Percentiles rank a stretch among this genome's conserved stretches.
phyloP scores from a whole-genome alignment of 2,797 vertebrate genomes.

The Neoniphon sammara region DNA sequence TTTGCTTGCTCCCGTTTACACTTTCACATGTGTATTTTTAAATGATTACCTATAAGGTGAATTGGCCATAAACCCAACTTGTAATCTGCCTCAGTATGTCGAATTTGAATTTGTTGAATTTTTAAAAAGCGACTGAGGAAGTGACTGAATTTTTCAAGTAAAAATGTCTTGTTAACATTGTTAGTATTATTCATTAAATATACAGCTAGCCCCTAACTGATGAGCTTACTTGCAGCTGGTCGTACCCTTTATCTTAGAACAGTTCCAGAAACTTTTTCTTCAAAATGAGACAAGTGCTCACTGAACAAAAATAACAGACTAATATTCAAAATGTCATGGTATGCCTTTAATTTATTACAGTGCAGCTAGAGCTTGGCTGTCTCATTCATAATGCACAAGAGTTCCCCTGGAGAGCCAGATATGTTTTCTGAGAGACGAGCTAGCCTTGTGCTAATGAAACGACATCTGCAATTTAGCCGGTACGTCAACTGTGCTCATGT shows the following conservation, averaged over 20 bases:
- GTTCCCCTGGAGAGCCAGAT: constrained; percentile 69
- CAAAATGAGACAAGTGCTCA: constrained; percentile 59
- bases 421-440: constrained; percentile 74
- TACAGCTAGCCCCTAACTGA: constrained; percentile 41
- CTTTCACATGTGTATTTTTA: constrained; percentile 50
- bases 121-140: too few species aligned
- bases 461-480: constrained; percentile 76
- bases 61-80: constrained; percentile 65
- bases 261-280: constrained; percentile 39
- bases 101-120: constrained; percentile 35
- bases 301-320: constrained; percentile 71
- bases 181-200: constrained; percentile 52
- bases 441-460: constrained; percentile 71
- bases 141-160: constrained; percentile 43
- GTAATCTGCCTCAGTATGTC: constrained; percentile 53
- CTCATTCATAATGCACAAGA: constrained; percentile 73
- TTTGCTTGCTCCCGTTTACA: constrained; percentile 40
- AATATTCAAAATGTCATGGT: constrained; percentile 74
- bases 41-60: constrained; percentile 58
- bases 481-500: constrained; percentile 55
- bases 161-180: constrained; percentile 58
- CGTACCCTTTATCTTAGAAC: constrained; percentile 45
- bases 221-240: background rate
- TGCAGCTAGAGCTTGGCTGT: constrained; percentile 56
- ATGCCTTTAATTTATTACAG: constrained; percentile 73